Evolutionary conservation across 2,888 invertebrate genomes (phyloP).

Genomic region (Agrochola litura): DNA sequence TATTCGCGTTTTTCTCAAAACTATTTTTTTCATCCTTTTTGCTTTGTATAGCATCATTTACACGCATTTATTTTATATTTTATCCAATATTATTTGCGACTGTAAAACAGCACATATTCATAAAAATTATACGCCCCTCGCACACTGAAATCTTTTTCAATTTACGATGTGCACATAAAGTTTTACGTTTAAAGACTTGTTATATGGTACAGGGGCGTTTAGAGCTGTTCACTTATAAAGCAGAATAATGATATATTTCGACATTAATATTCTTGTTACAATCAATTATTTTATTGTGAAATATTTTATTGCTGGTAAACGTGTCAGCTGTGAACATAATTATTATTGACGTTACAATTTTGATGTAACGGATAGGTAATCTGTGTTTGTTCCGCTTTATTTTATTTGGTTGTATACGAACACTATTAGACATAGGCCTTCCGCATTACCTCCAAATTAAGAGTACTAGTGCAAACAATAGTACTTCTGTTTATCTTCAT

Average conservation of each 20-base stretch:
- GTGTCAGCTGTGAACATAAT: not conserved
- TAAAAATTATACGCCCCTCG: conserved; percentile 51
- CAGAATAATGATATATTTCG: not conserved
- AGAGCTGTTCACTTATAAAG: conserved; percentile 17
- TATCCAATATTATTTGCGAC: conserved; percentile 35
- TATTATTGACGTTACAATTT: not conserved
- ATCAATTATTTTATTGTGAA: not conserved
- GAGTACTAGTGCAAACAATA: not conserved
- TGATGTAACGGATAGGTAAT: not conserved
- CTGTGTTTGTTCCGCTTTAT: not conserved
- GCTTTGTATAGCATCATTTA: not conserved
- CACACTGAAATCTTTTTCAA: conserved; percentile 64
- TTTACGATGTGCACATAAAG: conserved; percentile 65
- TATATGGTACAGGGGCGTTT: conserved; percentile 44
- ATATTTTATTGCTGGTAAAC: not conserved
- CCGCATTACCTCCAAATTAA: too few species aligned
- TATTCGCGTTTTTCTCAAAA: not conserved
- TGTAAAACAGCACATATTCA: conserved; percentile 53
- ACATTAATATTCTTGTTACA: not conserved
- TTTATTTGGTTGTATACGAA: not conserved
- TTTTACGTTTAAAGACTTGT: conserved; percentile 57
- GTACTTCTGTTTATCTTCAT: not conserved
- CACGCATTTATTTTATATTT: conserved; percentile 29
- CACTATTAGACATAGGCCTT: not conserved
- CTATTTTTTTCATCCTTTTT: not conserved